Base-by-base conservation (phyloP, 1,140 invertebrate species). In the Drosophila busckii region DNA sequence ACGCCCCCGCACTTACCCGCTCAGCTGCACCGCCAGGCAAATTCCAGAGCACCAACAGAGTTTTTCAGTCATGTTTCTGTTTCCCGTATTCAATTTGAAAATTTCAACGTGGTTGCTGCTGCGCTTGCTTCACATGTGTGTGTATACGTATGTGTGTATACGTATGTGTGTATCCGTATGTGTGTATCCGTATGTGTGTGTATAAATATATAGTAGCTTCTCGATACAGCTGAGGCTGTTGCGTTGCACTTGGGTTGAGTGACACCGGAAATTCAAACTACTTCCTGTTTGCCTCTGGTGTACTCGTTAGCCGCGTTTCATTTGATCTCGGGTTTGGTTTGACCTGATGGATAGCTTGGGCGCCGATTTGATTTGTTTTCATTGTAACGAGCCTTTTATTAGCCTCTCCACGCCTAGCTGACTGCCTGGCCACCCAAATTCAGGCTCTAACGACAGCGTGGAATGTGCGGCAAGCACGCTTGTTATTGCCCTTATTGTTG, bases 221-320 rank as follows among this genome's bases (percentile, higher is more conserved):
- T n/a, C n/a, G n/a, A n/a, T n/a, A n/a, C n/a, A n/a, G n/a, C n/a
- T n/a, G n/a, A n/a, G n/a, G n/a, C 37, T 26, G 7, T 16, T 17
- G 46, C 12, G 15, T 42, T n/a, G 12, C 8, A 8, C 13, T 7
- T 22, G 31, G 22, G 9, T 53, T 59, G 49, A 59, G 71, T 82
- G 75, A 82, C 75, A 82, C 75, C 75, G 75, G 75, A 82, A 82
- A 82, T 82, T 73, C 66, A 82, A 82, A 82, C 76, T 82, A 83
- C 75, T 82, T 82, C 75, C 75, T 82, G 69, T 70, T 82, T 75
- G 75, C 46, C 44, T 49, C 56, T 55, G 42, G 58, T 52, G n/a
- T n/a, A 70, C 70, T 70, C 62, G 70, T 76, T 70, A 67, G 66
- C 37, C 42, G 59, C 66, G 53, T 73, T 82, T 82, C 69, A 64